Base-by-base conservation (phyloP, 1,140 invertebrate species). In the Ips typographus region DNA sequence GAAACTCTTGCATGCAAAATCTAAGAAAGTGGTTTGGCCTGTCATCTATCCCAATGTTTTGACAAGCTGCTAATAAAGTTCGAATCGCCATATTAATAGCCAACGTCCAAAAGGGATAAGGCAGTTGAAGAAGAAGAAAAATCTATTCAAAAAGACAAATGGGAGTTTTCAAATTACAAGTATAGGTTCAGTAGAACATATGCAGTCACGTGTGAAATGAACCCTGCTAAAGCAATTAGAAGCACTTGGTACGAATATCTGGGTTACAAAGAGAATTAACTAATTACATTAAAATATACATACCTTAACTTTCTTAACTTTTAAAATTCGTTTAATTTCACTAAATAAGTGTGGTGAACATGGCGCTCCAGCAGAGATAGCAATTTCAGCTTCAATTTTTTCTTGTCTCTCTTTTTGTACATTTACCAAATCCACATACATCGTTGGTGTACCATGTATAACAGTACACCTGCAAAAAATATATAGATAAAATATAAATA, bases 401-500 rank as follows among this genome's bases (percentile, higher is more conserved):
- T 83, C 76, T 1, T 85, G 81, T 55, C 75, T 77, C 40, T 83
- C 79, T 61, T 83, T 82, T 47, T 85, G 81, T 55, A 85, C 80
- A 0, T 82, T 80, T 3, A 95, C 74, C 63, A 94, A 84, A 79
- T 98, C 94, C 62, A 98, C 90, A 79, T 92, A 95, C 96, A 99
- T 99, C 0, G 96, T 98, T 2, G 97, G 97, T 0, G 96, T 98
- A 7, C 96, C 96, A 75, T 92, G 93, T 8, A 94, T 80, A 3
- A 91, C 78, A 2, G 88, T 89, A 75, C 94, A 95, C 76, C 90
- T 91, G 75, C 77, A 75, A 65, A 36, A 61, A 4, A 55, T 7
- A n/a, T 55, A n/a, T 55, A 6, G 5, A 47, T 47, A 47, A 6
- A 47, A 47, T 22, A 22, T 22, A 22, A 22, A 22, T 22, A 22